Base-by-base conservation (phyloP, 2,888 invertebrate species). In the Drosophila neotestacea region DNA sequence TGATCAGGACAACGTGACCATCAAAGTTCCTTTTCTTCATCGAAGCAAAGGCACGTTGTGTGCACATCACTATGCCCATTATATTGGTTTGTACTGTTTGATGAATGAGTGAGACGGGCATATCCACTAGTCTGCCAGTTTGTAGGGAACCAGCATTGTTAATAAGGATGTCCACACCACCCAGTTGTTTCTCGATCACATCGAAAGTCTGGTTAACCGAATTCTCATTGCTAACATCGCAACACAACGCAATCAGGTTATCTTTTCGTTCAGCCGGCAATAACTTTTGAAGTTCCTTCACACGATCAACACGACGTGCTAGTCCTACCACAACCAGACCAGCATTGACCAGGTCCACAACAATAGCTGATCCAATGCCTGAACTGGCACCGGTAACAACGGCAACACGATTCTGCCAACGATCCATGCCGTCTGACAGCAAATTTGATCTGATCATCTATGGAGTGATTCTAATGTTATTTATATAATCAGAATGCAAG, bases 301-400 rank as follows among this genome's bases (percentile, higher is more conserved):
- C 89, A 28, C 89, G 91, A 2, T 94, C 93, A 1, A 93, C 85
- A 36, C 94, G 93, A 59, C 94, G 91, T 0, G 94, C 94, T 75
- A 94, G 90, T 0, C 94, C 94, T 1, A 94, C 92, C 0, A 95
- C 95, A 58, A 92, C 92, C 62, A 95, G 74, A 1, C 94, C 95
- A 7, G 92, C 90, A 47, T 92, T 89, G 1, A 93, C 92, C 36
- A 94, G 89, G 59, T 92, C 92, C 70, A 90, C 82, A 5, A 91
- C 91, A 46, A 94, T 92, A 5, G 93, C 93, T 1, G 93, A 93
- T n/a, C 94, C 95, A 60, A 95, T 95, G 4, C 95, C 95, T 0
- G 93, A 92, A 88, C 95, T 95, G 7, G 94, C 95, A 2, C 95
- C 95, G 0, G 95, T 95, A 51, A 95, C 94, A 22, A 95, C 93